Base-by-base conservation (phyloP, 2,888 invertebrate genomes). In the Metacarcinus magister region DNA sequence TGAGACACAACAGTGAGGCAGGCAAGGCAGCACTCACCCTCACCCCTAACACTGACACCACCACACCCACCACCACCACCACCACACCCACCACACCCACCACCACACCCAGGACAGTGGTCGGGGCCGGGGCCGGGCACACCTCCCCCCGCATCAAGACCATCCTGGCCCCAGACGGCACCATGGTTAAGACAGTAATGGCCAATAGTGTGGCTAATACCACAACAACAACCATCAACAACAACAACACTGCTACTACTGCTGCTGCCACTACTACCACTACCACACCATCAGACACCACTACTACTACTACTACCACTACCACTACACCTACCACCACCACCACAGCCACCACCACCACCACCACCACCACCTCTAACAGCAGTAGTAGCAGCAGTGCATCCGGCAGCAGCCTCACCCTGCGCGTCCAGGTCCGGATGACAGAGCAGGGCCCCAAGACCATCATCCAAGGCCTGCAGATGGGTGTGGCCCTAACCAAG, bases 371-470 rank as follows among this genome's bases (percentile, higher is more conserved):
- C 94, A 67, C 92, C 44, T 92, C 67, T 44, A 90, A 39, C 23
- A 92, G 43, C 67, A 91, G 93, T 54, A 75, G 82, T 16, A 93
- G 93, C 75, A 75, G 82, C 23, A 93, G 94, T 67, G 67, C 82
- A 75, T 75, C 95, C 43, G 94, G 92, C 32, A 94, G 90, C 91
- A 96, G 94, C 23, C 60, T 96, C 13, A 95, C 96, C n/a, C 91
- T 97, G 48, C 96, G 95, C 39, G 96, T 97, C 97, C 95, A 97
- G 67, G 97, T 96, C 10, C 96, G 95, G 54, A 96, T 97, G 96
- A 97, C 97, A 23, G 97, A 97, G 96, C 96, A 96, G 46, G 97
- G 95, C 97, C 97, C 95, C 94, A 98, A 97, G 95, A 97, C 97
- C 13, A 97, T 97, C n/a, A 97, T 97, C n/a, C 96, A 96, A 75